Evolutionary conservation across 2,888 invertebrate genomes (phyloP).

Genomic region (Cylloceria caligata): DNA sequence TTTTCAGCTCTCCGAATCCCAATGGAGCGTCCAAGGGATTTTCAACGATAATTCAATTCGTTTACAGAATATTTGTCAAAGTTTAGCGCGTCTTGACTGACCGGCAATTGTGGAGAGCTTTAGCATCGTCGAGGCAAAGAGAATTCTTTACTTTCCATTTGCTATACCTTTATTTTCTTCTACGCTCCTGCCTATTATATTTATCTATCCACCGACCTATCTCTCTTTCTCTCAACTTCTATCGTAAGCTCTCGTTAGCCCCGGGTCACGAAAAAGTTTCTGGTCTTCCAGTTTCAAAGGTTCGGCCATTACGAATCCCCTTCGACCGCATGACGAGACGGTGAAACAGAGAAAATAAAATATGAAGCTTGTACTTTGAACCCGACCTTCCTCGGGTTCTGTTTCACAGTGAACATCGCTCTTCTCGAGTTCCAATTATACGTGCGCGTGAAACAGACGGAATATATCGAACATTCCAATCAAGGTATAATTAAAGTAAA

Average conservation of each 20-base stretch:
- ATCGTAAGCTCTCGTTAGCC: slow-evolving; percentile 53
- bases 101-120: not conserved
- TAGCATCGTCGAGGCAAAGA: slow-evolving; percentile 31
- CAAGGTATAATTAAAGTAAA: slow-evolving; percentile 42
- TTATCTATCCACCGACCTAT: not conserved
- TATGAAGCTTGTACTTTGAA: slow-evolving; percentile 38
- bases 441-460: not conserved
- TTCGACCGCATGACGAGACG: slow-evolving; percentile 41
- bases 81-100: not conserved
- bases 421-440: slow-evolving; percentile 43
- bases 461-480: slow-evolving; percentile 51
- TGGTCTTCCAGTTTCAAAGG: slow-evolving; percentile 56
- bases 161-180: too few species aligned
- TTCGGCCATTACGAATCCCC: slow-evolving; percentile 40
- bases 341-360: slow-evolving; percentile 31
- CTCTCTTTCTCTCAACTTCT: not conserved
- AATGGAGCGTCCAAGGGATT: slow-evolving; percentile 24
- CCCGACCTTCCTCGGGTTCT: slow-evolving; percentile 15
- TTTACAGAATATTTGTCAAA: slow-evolving; percentile 29
- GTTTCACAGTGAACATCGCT: slow-evolving; percentile 12
- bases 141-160: slow-evolving; percentile 40
- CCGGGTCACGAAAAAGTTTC: slow-evolving; percentile 57
- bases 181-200: not conserved
- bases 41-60: slow-evolving; percentile 56
- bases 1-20: slow-evolving; percentile 4